Base-by-base conservation (phyloP, 37 sponge, comb jelly and placozoan genomes). In the Chondrosia reniformis region DNA sequence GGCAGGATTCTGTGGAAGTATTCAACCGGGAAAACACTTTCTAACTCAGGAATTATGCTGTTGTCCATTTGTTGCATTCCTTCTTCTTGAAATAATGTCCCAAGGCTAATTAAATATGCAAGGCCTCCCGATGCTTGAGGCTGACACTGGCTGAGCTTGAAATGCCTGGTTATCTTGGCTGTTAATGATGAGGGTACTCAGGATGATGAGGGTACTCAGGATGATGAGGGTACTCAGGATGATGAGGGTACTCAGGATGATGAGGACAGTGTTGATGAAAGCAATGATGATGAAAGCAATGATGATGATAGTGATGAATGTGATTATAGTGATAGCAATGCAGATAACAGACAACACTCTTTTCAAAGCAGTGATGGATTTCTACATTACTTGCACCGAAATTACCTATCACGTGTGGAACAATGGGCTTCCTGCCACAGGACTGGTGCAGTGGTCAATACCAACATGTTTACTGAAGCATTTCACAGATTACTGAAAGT, bases 391-490 rank as follows among this genome's bases (percentile, higher is more conserved):
- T n/a, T n/a, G n/a, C n/a, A n/a, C n/a, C n/a, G n/a, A n/a, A n/a
- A n/a, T n/a, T n/a, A n/a, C n/a, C n/a, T n/a, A n/a, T n/a, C n/a
- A n/a, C n/a, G n/a, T n/a, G n/a, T n/a, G n/a, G 65, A 71, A 39
- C 55, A 79, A 40, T 90, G 91, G 87, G 91, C 91, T 32, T 22
- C 45, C 6, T 90, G 84, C 34, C 83, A 79, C 36, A 31, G 90
- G 3, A n/a, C 25, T 30, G 76, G 66, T 45, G 43, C 78, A 61
- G n/a, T 22, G 21, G 69, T 82, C 33, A 86, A 85, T 62, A 86
- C 83, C 10, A 85, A 90, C 65, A 90, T 86, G 86, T 65, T 15
- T 33, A 58, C 74, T 31, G 91, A 90, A 63, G 81, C 84, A n/a
- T 90, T 90, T 45, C 86, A 90, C 37, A 43, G 80, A 13, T 32